Evolutionary conservation across 2,888 invertebrate genomes (phyloP).

Genomic region (Brassicogethes aeneus): DNA sequence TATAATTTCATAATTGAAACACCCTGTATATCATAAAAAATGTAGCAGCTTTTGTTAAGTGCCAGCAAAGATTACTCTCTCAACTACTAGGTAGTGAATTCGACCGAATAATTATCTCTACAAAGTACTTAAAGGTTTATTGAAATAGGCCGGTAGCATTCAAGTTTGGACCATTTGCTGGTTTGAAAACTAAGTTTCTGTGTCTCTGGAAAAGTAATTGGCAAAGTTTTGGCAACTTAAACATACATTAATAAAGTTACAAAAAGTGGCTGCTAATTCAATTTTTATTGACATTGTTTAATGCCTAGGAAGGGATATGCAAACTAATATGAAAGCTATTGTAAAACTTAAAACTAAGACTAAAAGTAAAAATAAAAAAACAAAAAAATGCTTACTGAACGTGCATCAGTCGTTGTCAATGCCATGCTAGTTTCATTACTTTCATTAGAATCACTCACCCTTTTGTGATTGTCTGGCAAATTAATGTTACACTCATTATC

Average conservation of each 20-base stretch:
- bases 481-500: constrained; percentile 98
- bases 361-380: background rate
- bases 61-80: too few species aligned
- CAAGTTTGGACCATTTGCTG: background rate
- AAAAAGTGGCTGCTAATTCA: too few species aligned
- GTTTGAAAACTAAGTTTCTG: background rate
- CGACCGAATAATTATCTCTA: too few species aligned
- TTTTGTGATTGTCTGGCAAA: constrained; percentile 96
- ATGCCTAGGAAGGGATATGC: too few species aligned
- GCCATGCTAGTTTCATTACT: constrained; percentile 35
- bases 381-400: constrained; percentile 49
- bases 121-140: background rate
- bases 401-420: constrained; percentile 39
- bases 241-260: too few species aligned
- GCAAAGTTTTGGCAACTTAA: background rate
- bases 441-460: constrained; percentile 68
- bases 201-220: constrained; percentile 1
- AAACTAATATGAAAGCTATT: too few species aligned
- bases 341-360: too few species aligned
- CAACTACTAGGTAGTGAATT: too few species aligned
- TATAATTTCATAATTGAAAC: too few species aligned
- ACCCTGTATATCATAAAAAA: too few species aligned
- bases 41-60: too few species aligned
- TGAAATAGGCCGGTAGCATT: background rate
- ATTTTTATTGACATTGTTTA: too few species aligned